Evolutionary conservation across 2,888 invertebrate genomes (phyloP).

Genomic region (Endotricha flammealis): DNA sequence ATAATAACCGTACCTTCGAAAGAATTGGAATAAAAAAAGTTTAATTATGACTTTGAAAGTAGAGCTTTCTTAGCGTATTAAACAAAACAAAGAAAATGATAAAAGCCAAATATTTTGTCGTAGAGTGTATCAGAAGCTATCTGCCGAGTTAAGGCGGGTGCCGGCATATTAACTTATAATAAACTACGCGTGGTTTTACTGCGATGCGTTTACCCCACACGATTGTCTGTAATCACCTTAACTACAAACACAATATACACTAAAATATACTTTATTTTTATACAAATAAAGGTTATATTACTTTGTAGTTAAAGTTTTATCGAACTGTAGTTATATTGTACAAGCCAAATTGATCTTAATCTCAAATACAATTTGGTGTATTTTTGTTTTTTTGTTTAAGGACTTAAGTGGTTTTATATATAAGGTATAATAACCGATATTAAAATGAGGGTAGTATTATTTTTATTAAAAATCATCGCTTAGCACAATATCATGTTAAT

Average conservation of each 20-base stretch:
- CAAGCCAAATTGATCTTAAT: constrained; percentile 2
- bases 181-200: constrained; percentile 62
- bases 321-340: background rate
- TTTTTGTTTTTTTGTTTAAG: constrained; percentile 5
- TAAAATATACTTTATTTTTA: constrained; percentile 12
- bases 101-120: constrained; percentile 30
- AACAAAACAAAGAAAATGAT: too few species aligned
- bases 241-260: constrained; percentile 5
- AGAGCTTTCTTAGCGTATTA: too few species aligned
- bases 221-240: constrained; percentile 26
- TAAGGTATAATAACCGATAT: constrained; percentile 48
- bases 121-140: constrained; percentile 35
- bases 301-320: background rate
- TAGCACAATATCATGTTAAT: constrained; percentile 37
- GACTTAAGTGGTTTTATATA: constrained; percentile 6
- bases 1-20: too few species aligned
- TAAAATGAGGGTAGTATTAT: constrained; percentile 53
- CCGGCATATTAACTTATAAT: constrained; percentile 71
- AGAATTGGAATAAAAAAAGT: too few species aligned
- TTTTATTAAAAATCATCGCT: constrained; percentile 70
- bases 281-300: constrained; percentile 13
- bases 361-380: constrained; percentile 13
- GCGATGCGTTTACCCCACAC: constrained; percentile 41
- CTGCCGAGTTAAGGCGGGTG: constrained; percentile 49
- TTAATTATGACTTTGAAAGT: too few species aligned